Base-by-base conservation (phyloP, 2,888 invertebrate genomes). In the Lasioglossum marginatum region DNA sequence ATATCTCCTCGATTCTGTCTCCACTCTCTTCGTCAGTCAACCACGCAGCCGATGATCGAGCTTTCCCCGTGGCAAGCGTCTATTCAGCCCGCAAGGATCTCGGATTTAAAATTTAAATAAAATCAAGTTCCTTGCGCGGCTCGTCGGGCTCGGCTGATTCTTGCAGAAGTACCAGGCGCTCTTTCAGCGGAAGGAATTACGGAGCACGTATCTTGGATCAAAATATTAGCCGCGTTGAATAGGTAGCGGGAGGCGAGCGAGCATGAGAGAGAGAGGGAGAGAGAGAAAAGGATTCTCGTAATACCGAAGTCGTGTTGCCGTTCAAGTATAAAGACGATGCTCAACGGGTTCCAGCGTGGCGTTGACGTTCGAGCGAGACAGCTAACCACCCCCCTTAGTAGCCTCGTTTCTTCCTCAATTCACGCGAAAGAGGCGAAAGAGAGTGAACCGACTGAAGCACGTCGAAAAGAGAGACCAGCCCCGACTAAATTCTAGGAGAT, bases 141-240 rank as follows among this genome's bases (percentile, higher is more conserved):
- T 72, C 74, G 70, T 52, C 77, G n/a, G 37, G 31, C 57, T 57
- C 57, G 0, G 27, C 27, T 31, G 75, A 77, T 77, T 52, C 57
- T 48, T 70, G 73, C 70, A 70, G 73, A 73, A 73, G 81, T 83
- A 75, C 63, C 52, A 0, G n/a, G n/a, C 19, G 74, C 82, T 71
- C 71, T 70, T 70, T 57, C 70, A 31, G 37, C n/a, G 52, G 34
- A 52, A 66, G 75, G 34, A 78, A 74, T 78, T 81, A 84, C 68
- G 70, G 73, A 45, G 72, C 84, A 76, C 81, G 82, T 79, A 88
- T 81, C 72, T 72, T 68, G 88, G 89, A 89, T 88, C 77, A 89
- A 89, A 89, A 89, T 89, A 88, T 87, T 89, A 89, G 82, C 78
- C 48, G 78, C 63, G 66, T 57, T 81, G 84, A 87, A 89, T 89